Evolutionary conservation across 2,797 vertebrate species (phyloP), one percentile per base, ranked within the genome.

Genomic region (Podarcis siculus): DNA sequence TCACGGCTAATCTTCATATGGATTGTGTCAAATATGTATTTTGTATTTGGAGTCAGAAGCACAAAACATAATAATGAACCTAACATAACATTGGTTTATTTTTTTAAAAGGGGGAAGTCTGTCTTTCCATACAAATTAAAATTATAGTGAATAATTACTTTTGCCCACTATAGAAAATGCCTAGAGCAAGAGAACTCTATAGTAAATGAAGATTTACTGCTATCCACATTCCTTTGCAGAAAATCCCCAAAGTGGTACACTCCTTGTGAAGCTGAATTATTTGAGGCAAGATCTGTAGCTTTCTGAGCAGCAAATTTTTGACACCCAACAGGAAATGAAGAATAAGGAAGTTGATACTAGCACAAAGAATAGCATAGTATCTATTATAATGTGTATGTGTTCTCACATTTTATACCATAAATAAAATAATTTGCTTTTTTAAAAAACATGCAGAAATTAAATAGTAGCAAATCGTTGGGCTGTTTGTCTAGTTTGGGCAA

Each of bases 251-350:
- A 92, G 81, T 90, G 92, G 25, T 87, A 39, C 21, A 66, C 81
- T 91, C 79, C 81, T 93, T 77, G 89, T 75, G 80, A 58, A 86
- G 58, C 80, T 1, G 0, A 89, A 79, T 6, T 45, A 83, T 85
- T 69, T 84, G 82, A 94, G 58, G 64, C 87, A 86, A 77, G n/a
- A 1, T 88, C 82, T 25, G 89, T 87, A 89, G 83, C 91, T 92
- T 92, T 92, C 83, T 90, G 77, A 32, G 91, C 79, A 82, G 78
- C 75, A 89, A 7, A 1, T 27, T 69, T 83, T 91, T 91, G 86
- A 92, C 66, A 94, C 91, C 92, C 92, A 96, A 94, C 95, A 96
- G 95, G 95, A 95, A 96, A 91, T 87, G 91, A 84, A 89, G 88
- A 91, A 89, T 91, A 91, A 94, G 89, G 75, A 42, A 84, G 80